A percentile compares a stretch with the other conserved stretches of the same genome.
Evolutionary conservation across 2,113 vertebrate species (phyloP).

Genomic region (Heterotilapia buettikoferi): DNA sequence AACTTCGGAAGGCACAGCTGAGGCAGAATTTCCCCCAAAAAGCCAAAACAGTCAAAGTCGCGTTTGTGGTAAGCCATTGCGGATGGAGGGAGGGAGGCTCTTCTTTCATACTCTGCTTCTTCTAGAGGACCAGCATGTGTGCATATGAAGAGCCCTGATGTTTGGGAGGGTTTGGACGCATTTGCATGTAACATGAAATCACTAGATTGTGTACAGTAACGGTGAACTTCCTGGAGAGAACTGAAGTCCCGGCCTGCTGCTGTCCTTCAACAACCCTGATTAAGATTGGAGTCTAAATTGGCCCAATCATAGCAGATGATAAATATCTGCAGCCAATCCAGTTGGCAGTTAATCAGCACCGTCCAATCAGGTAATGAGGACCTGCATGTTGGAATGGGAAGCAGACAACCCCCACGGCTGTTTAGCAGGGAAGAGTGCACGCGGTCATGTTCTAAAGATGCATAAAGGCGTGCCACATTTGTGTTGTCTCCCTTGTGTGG

Average conservation of each 20-base stretch:
- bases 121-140: neutral
- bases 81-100: neutral
- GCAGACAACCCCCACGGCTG: conserved; percentile 42
- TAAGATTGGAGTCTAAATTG: conserved; percentile 46
- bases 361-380: conserved; percentile 68
- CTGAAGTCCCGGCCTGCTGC: neutral
- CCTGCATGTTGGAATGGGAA: conserved; percentile 52
- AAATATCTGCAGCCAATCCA: conserved; percentile 61
- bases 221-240: neutral
- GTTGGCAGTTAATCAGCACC: conserved; percentile 62
- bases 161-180: conserved; percentile 20
- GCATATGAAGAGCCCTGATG: neutral
- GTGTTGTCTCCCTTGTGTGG: conserved; percentile 22
- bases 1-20: neutral
- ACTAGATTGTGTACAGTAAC: neutral
- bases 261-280: conserved; percentile 51
- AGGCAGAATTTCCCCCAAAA: neutral
- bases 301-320: conserved; percentile 53
- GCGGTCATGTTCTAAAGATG: conserved; percentile 21
- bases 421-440: conserved; percentile 15
- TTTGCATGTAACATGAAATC: conserved; percentile 40
- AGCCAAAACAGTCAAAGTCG: neutral
- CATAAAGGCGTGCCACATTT: conserved; percentile 9
- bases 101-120: neutral
- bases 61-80: neutral